Conservation (phyloP, 2,888 invertebrate species). For the Drosophila diplacantha region DNA sequence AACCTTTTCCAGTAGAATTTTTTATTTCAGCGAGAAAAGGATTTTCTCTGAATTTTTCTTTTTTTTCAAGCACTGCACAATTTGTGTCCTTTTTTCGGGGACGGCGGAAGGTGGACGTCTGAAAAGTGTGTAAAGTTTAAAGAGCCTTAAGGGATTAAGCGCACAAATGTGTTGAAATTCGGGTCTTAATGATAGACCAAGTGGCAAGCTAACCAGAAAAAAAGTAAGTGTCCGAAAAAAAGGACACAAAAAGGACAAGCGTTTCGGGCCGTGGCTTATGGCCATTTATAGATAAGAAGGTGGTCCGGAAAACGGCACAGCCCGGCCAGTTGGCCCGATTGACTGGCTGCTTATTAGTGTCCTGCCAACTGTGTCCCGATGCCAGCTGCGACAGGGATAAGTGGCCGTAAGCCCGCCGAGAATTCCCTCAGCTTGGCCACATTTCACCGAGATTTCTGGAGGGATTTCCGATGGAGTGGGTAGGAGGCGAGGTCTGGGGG, state of each 20-base stretch:
- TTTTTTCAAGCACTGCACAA: constrained; percentile 36
- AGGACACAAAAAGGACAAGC: constrained; percentile 47
- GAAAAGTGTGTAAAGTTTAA: constrained; percentile 74
- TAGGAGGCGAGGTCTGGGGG: neutral
- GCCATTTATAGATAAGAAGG: constrained; percentile 70
- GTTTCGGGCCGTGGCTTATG: constrained; percentile 63
- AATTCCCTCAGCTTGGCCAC: constrained; percentile 24
- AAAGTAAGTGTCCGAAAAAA: constrained; percentile 28
- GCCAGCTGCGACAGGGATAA: constrained; percentile 66
- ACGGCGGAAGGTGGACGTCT: constrained; percentile 34
- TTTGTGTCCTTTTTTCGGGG: constrained; percentile 50
- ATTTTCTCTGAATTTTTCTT: constrained; percentile 62
- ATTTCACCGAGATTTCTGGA: constrained; percentile 31
- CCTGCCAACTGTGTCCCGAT: constrained; percentile 49
- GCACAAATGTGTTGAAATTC: constrained; percentile 72
- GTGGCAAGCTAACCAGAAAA: constrained; percentile 32
- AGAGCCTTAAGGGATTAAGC: constrained; percentile 74
- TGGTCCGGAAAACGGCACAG: constrained; percentile 40
- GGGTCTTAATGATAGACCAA: constrained; percentile 58
- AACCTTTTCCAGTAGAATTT: constrained; percentile 56
- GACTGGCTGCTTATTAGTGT: constrained; percentile 64
- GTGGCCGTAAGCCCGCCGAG: constrained; percentile 59
- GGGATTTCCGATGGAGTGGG: constrained; percentile 7
- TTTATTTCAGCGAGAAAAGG: constrained; percentile 50
- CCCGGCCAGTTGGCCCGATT: constrained; percentile 40